These are phyloP conservation scores for Carassius gibelio DNA, from an alignment of 2,113 vertebrate species.

Conservation along the genomic window DNA sequence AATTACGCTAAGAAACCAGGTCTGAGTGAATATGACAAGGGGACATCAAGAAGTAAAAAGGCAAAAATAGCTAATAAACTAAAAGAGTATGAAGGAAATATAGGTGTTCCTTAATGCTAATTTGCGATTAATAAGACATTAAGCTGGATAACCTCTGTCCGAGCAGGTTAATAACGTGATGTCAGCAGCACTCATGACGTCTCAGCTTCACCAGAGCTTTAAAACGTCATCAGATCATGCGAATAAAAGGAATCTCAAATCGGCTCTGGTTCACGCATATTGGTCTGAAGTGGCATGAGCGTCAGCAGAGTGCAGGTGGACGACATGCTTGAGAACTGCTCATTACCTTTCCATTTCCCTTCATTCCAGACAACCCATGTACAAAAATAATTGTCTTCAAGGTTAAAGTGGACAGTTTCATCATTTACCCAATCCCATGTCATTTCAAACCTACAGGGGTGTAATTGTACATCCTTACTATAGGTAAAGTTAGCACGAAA, in stretches of 20 bases:
- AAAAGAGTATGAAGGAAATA: conserved; percentile 29
- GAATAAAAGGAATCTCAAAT: conserved; percentile 23
- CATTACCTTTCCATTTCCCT: conserved; percentile 64
- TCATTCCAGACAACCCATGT: no score
- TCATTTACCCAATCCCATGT: background rate
- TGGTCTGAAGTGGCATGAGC: conserved; percentile 49
- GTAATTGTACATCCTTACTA: background rate
- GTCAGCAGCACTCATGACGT: background rate
- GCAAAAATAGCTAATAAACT: conserved; percentile 45
- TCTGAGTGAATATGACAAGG: background rate
- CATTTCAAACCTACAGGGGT: background rate
- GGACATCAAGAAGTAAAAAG: conserved; percentile 54
- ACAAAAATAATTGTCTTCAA: background rate
- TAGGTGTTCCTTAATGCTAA: background rate
- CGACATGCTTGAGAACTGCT: conserved; percentile 75
- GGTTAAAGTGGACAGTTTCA: background rate
- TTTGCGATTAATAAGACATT: conserved; percentile 1
- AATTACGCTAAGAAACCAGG: background rate
- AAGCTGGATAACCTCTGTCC: background rate
- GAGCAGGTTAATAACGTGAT: background rate
- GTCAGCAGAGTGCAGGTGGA: conserved; percentile 75
- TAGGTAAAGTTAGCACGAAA: background rate
- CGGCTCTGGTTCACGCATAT: conserved; percentile 42
- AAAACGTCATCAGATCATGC: conserved; percentile 18
- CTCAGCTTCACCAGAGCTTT: background rate